Evolutionary conservation across 2,113 vertebrate genomes (phyloP).

Genomic region (Entomyzon cyanotis): DNA sequence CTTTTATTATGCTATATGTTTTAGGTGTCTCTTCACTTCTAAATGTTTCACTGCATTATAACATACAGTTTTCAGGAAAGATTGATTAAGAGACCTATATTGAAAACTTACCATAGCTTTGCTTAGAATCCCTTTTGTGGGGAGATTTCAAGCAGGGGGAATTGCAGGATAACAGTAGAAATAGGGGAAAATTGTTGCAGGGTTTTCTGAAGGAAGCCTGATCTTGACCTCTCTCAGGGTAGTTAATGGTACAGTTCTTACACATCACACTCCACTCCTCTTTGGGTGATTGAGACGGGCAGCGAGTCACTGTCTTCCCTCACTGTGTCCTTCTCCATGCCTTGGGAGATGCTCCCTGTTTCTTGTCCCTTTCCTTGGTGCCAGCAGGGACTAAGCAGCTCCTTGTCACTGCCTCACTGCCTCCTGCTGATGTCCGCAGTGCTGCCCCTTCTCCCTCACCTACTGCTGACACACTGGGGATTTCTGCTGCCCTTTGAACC

Average conservation of each 20-base stretch:
- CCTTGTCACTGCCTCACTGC: not conserved
- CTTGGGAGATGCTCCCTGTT: not conserved
- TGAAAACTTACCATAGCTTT: not conserved
- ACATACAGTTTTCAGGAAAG: not conserved
- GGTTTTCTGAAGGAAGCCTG: not conserved
- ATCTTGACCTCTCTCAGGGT: not conserved
- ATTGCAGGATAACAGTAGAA: not conserved
- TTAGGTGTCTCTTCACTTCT: not conserved
- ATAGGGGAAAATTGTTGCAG: not conserved
- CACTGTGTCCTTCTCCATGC: not conserved
- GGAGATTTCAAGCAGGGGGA: not conserved
- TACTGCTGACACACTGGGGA: not conserved
- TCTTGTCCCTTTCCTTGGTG: not conserved
- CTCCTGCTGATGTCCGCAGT: not conserved
- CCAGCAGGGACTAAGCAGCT: not conserved
- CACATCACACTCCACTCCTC: accelerated
- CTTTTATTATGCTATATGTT: not conserved
- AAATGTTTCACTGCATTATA: not conserved
- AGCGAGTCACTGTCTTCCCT: accelerated
- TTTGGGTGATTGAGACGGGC: not conserved
- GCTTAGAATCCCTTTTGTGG: not conserved
- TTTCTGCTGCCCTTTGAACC: conserved; percentile 34
- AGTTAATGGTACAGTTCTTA: not conserved
- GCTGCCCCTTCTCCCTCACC: not conserved
- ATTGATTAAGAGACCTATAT: not conserved